Evolutionary conservation across 2,888 invertebrate genomes (phyloP).

Genomic region (Digitonthophagus gazella): DNA sequence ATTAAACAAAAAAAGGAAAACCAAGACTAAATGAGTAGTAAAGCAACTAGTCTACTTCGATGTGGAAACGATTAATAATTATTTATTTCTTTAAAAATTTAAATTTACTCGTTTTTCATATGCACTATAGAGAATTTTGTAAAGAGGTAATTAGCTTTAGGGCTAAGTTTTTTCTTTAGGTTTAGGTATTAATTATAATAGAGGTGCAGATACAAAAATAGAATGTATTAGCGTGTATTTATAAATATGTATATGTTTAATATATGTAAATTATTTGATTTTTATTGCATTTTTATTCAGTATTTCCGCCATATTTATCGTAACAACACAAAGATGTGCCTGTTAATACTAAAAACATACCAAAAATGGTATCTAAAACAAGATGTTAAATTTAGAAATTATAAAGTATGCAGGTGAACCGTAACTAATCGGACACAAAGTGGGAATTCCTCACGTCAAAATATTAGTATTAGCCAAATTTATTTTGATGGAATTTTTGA

Average conservation of each 20-base stretch:
- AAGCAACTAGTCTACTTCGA: conserved; percentile 16
- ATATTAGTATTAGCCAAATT: too few relatives aligned
- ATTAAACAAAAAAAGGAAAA: background rate
- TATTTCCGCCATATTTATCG: conserved; percentile 49
- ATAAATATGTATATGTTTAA: conserved; percentile 27
- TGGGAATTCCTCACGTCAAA: too few relatives aligned
- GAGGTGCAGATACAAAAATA: conserved; percentile 22
- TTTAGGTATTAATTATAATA: conserved; percentile 20
- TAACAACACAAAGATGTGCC: conserved; percentile 65
- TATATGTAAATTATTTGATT: conserved; percentile 26
- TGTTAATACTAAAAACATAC: conserved; percentile 57
- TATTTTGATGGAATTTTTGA: too few relatives aligned
- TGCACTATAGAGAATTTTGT: conserved; percentile 1
- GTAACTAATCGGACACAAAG: too few relatives aligned
- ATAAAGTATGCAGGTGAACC: too few relatives aligned
- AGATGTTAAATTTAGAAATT: background rate
- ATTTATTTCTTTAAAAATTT: conserved; percentile 6
- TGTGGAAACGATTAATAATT: background rate
- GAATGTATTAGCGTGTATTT: conserved; percentile 27
- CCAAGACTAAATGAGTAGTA: conserved; percentile 8
- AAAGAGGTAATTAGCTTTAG: conserved; percentile 26
- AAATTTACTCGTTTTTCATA: background rate
- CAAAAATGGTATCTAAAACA: conserved; percentile 57
- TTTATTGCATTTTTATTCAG: conserved; percentile 3
- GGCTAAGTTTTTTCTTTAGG: conserved; percentile 11